Conservation (phyloP, 2,113 vertebrate genomes). For the Ochotona princeps region DNA sequence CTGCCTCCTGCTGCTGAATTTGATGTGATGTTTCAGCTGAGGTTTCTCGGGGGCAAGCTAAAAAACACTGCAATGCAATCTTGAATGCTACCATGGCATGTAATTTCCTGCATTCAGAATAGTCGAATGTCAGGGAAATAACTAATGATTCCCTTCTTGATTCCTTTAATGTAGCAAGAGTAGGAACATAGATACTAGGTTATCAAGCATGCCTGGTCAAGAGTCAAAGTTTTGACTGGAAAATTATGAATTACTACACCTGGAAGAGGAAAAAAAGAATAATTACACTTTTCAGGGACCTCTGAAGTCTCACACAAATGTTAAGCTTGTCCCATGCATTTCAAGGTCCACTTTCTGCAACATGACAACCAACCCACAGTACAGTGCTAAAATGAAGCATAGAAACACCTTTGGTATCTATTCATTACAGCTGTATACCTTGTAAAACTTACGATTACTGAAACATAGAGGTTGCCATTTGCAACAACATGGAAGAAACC, state of each 20-base stretch:
- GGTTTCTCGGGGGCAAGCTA: background rate
- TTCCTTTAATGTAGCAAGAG: background rate
- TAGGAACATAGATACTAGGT: too few species aligned
- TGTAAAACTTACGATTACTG: background rate
- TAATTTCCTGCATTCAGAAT: background rate
- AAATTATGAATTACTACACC: background rate
- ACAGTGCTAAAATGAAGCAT: background rate
- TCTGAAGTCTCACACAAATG: background rate
- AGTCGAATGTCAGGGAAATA: background rate
- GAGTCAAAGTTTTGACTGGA: conserved; percentile 15
- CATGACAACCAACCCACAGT: background rate
- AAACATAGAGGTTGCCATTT: background rate
- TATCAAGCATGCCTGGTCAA: background rate
- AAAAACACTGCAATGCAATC: background rate
- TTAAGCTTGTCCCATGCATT: background rate
- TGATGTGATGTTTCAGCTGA: background rate
- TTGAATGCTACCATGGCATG: background rate
- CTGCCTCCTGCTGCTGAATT: background rate
- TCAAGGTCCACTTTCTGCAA: background rate
- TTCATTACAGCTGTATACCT: background rate
- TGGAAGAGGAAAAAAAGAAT: too few species aligned
- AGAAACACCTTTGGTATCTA: background rate
- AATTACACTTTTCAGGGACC: background rate
- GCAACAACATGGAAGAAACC: too few species aligned
- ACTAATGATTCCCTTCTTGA: background rate